Base-by-base conservation (phyloP, 1,140 invertebrate genomes). In the Plodia interpunctella region DNA sequence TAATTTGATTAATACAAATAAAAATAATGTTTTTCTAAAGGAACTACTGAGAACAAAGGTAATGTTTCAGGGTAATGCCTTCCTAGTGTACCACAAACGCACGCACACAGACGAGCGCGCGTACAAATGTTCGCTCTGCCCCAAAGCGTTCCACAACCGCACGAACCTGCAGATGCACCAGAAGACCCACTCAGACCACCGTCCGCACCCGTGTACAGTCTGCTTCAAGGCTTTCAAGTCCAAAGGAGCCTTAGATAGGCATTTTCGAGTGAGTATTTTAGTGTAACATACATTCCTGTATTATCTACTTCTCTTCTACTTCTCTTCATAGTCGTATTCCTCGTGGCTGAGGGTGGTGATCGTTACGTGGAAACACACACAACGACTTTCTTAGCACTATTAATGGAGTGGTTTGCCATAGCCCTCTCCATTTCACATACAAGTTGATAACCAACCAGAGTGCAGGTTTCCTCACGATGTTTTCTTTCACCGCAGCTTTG, bases 91-190 rank as follows among this genome's bases (percentile, higher is more conserved):
- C 74, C 92, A 92, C 78, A 91, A 91, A 70, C 76, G 91, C 17
- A 92, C 90, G 3, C 92, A 93, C 67, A 91, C 90, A 3, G 88
- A 87, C 8, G 91, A 92, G 74, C 86, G 90, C 30, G 80, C 87
- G 9, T 92, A 84, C 73, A 84, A 83, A 62, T 93, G 92, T 66
- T 59, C 63, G 0, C 72, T 78, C 49, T 92, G 91, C 70, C 83
- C 78, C 5, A 91, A 91, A 72, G 87, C 87, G 38, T 92, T 92
- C 78, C 82, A 78, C 70, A 91, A 91, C 73, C 76, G 85, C 6
- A 84, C 81, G 62, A 91, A 91, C 66, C 69, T 91, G 56, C 84
- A 85, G 62, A 84, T 87, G 61, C 90, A 91, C 70, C 79, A 83
- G 61, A 87, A 87, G 61, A 89, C 87, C 5, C 91, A 91, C 70